phyloP scores from a whole-genome alignment of 2,797 vertebrate species.

The Lindbergichthys nudifrons region DNA sequence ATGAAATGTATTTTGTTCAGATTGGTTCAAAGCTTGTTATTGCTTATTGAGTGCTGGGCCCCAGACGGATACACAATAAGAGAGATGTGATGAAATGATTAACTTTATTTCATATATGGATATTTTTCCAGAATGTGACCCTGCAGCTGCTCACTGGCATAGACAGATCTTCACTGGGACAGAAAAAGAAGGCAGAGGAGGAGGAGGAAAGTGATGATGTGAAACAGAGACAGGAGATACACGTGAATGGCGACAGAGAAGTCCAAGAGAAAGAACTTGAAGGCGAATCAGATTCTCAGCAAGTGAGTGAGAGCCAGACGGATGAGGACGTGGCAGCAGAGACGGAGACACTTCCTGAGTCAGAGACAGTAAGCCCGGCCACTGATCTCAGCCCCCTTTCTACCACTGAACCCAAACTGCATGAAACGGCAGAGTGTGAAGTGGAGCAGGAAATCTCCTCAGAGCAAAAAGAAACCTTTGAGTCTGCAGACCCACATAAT shows the following conservation, averaged over 20 bases:
- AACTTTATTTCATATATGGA: not conserved
- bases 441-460: not conserved
- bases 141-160: constrained; percentile 78
- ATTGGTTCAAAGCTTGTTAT: too few species aligned
- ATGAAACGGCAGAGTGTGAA: constrained; percentile 11
- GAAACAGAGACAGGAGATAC: constrained; percentile 37
- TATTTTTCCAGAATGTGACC: constrained; percentile 78
- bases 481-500: not conserved
- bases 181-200: constrained; percentile 41
- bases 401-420: not conserved
- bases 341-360: not conserved
- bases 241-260: constrained; percentile 68
- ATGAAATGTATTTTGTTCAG: too few species aligned
- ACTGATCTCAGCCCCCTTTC: not conserved
- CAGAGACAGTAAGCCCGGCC: not conserved
- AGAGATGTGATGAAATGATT: not conserved
- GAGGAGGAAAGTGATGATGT: constrained; percentile 43
- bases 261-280: constrained; percentile 25
- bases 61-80: too few species aligned
- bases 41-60: too few species aligned
- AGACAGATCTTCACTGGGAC: constrained; percentile 29
- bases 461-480: not conserved
- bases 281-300: not conserved
- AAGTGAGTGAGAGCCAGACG: constrained; percentile 4
- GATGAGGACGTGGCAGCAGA: constrained; percentile 39